Evolutionary conservation across 1,140 invertebrate species (phyloP).

Genomic region (Probaryconus sp.): DNA sequence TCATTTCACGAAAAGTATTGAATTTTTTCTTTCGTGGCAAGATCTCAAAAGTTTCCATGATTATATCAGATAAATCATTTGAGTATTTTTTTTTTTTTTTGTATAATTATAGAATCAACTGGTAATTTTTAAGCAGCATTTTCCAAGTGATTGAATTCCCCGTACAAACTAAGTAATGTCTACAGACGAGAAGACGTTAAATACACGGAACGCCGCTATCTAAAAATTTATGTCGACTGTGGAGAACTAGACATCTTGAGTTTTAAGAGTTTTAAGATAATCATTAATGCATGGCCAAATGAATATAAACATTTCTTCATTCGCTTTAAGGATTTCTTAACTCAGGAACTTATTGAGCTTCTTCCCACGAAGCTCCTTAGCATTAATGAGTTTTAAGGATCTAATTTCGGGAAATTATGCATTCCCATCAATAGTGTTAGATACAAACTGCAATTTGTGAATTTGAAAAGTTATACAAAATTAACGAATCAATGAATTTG

Average conservation of each 20-base stretch:
- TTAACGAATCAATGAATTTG: too few species aligned
- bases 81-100: too few species aligned
- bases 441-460: not conserved
- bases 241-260: conserved; percentile 50
- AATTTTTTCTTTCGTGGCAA: too few species aligned
- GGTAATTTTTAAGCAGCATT: conserved; percentile 50
- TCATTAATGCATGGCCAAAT: conserved; percentile 72
- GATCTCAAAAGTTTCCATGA: too few species aligned
- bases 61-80: too few species aligned
- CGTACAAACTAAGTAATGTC: conserved; percentile 49
- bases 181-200: conserved; percentile 50
- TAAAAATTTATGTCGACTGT: conserved; percentile 51
- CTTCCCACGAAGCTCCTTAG: conserved; percentile 38
- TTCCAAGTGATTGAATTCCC: conserved; percentile 53
- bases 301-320: conserved; percentile 73
- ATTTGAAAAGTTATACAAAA: too few species aligned
- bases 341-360: conserved; percentile 40
- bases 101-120: conserved; percentile 45
- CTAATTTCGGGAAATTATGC: too few species aligned
- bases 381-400: conserved; percentile 56
- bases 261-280: conserved; percentile 69
- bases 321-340: conserved; percentile 64
- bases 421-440: too few species aligned
- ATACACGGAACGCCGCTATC: conserved; percentile 49
- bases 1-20: too few species aligned